Base-by-base conservation (phyloP, 2,113 vertebrate species). In the Tenrec ecaudatus region DNA sequence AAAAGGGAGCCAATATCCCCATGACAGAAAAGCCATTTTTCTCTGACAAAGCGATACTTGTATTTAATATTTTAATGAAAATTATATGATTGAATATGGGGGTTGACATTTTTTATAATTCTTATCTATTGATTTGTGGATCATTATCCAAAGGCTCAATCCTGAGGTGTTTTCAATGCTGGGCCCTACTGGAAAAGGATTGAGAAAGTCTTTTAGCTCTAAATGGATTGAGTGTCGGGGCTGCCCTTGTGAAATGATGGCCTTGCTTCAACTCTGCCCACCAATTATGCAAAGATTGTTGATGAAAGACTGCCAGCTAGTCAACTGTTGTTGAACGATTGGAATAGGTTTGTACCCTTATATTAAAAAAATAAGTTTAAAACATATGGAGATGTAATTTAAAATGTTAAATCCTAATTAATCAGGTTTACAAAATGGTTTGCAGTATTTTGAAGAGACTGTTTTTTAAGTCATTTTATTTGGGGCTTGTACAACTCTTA, bases 31-130 rank as follows among this genome's bases (percentile, higher is more conserved):
- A 53, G 9, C 47, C 47, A 53, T 53, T 53, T 53, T 58, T 6
- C 17, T 66, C 0, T 81, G 25, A 88, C 80, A 82, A 85, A 66
- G 8, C 75, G 14, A 19, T 79, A 75, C 68, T 53, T n/a, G 66
- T 38, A 73, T 64, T 86, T 78, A 25, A 82, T 89, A 20, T 90
- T 81, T 90, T 77, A 60, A 14, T 89, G 25, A 57, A 33, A 90
- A 31, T 40, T 68, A 40, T 64, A 33, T 85, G 22, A 8, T 76
- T 89, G 29, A 73, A 7, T 89, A 87, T 53, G 47, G 47, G 47
- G 47, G 47, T 53, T 10, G 11, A 53, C 47, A 53, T 29, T 94
- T 94, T 89, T 57, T 89, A 17, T 66, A 85, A 31, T 20, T 58
- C 66, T 82, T 53, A 1, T 64, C 79, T 75, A 79, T 29, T 53